Evolutionary conservation across 2,888 invertebrate species (phyloP), one percentile per base, ranked within the genome.

Genomic region (Meteorus cinctellus): DNA sequence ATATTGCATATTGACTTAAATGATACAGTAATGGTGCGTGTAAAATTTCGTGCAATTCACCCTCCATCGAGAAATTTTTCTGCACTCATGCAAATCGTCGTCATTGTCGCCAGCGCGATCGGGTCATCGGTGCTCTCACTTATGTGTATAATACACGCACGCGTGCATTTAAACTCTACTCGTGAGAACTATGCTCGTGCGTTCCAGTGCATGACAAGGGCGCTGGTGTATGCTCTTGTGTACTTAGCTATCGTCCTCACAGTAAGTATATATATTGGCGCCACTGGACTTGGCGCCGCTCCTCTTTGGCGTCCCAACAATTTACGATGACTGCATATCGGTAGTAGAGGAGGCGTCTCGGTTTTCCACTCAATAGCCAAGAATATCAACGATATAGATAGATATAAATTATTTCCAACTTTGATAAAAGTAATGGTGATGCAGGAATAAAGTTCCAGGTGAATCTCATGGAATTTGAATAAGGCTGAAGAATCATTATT

Each of bases 111-210:
- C 55, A 72, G 34, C 4, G 6, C 6, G n/a, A 48, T 12, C 60
- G 60, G 45, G 60, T 60, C 66, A 31, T 63, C 63, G 63, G 24
- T 66, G 27, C 70, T 41, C 41, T 41, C 41, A 12, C 41, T 41
- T 41, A 41, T 41, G 6, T 34, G 34, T 41, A 41, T 41, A 41
- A 41, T 41, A 12, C 66, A 62, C 78, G 77, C 73, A 73, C 76
- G 79, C 77, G 73, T 69, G 75, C 74, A 16, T 63, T n/a, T 48
- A 48, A 48, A n/a, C 48, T 48, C 16, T 12, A 31, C 78, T 79
- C 79, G 79, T 79, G 79, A 79, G 79, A 79, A 79, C 79, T 74
- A 29, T 76, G 75, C 79, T 79, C 79, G 79, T 79, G 79, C 78
- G 74, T 78, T 62, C 70, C 36, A 55, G 41, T 67, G 66, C 45